A percentile compares a stretch with the other conserved stretches of the same genome.
phyloP scores from a whole-genome alignment of 2,113 vertebrate genomes.

The Heterocephalus glaber region DNA sequence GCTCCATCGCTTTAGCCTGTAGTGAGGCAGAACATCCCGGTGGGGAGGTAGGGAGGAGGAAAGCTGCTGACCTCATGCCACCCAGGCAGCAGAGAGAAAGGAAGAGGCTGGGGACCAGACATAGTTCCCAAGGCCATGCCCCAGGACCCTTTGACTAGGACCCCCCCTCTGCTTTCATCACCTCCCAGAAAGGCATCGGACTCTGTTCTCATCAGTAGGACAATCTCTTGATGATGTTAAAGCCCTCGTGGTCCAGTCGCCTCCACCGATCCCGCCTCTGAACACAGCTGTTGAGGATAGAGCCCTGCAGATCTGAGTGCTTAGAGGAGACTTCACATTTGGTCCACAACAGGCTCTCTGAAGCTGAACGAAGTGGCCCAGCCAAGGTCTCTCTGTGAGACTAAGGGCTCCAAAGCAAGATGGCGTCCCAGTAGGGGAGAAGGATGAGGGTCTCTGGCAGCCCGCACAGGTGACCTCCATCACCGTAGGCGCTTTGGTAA shows the following conservation, averaged over 20 bases:
- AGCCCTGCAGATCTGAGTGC: background rate
- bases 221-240: background rate
- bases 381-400: background rate
- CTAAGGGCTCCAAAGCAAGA: background rate
- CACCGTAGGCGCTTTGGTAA: background rate
- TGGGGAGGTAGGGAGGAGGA: background rate
- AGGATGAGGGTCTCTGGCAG: too few species aligned
- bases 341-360: background rate
- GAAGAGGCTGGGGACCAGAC: background rate
- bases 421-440: background rate
- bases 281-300: background rate
- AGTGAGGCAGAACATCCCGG: background rate
- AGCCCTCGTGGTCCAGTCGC: background rate
- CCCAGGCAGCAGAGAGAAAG: background rate
- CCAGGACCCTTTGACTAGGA: background rate
- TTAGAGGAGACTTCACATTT: background rate
- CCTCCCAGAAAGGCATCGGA: background rate
- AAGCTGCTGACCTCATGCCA: background rate
- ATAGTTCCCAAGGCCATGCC: background rate
- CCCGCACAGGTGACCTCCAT: background rate
- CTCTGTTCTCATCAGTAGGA: background rate
- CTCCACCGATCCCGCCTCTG: background rate
- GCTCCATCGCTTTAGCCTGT: background rate
- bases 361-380: background rate
- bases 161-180: background rate